Evolutionary conservation across 1,140 invertebrate species (phyloP), one percentile per base, ranked within the genome.

Genomic region (Drosophila virilis): DNA sequence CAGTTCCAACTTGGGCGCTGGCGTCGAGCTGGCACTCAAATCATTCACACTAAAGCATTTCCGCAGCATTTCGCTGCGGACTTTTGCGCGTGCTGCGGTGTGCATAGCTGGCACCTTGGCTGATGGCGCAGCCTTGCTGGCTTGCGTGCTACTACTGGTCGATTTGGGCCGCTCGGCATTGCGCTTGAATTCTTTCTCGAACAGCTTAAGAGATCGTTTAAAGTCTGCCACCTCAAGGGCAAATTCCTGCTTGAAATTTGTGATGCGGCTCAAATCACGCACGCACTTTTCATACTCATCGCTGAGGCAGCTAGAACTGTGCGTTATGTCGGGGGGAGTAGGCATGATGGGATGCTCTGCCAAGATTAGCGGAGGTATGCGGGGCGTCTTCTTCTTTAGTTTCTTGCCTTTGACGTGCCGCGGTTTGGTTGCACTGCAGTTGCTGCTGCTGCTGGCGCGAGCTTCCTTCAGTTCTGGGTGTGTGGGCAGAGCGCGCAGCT

Each of bases 191-290:
- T 91, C 86, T 6, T 71, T 55, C 55, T 91, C 90, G 12, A 80
- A 90, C 9, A 54, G 74, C 32, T 86, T 85, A 0, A 91, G 73
- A 0, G 90, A 83, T 33, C 77, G 86, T 40, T 91, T 91, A 13
- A 91, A 91, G 42, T 77, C 83, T 0, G 78, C 84, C 35, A 91
- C 80, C 43, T 91, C 90, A 0, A 80, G 52, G 1, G 84, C 86
- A 33, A 86, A 90, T 6, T 91, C 90, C 12, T 90, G 59, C 28
- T 90, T 91, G n/a, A 90, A 90, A 15, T 71, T 85, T n/a, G 71
- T 79, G 3, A 90, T 48, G 0, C 86, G 73, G 9, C 73, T 80
- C 28, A 90, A 45, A 32, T 85, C 78, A 7, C 70, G 71, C 1
- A 90, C 40, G 22, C 81, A 85, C 13, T 82, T 82, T 28, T 81